Percentiles rank a stretch among this genome's conserved stretches.
phyloP scores from a whole-genome alignment of 2,113 vertebrate genomes.

The Vicugna pacos region DNA sequence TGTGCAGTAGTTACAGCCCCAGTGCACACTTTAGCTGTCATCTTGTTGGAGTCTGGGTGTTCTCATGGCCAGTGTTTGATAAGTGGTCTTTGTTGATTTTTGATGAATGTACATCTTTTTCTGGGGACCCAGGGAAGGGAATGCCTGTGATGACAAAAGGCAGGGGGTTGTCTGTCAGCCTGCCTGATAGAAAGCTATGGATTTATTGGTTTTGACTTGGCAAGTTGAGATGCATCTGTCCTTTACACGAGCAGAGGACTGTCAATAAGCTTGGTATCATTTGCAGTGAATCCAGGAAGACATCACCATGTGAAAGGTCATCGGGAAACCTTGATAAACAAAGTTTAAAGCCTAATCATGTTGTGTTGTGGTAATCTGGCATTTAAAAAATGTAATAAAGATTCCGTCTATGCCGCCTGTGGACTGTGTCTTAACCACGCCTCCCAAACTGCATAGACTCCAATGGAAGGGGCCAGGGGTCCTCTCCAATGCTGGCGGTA shows the following conservation, averaged over 20 bases:
- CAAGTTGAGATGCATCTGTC: slow-evolving; percentile 90
- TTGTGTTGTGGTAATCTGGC: slow-evolving; percentile 81
- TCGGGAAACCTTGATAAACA: slow-evolving; percentile 80
- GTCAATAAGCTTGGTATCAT: slow-evolving; percentile 83
- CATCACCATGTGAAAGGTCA: slow-evolving; percentile 84
- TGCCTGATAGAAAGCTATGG: slow-evolving; percentile 88
- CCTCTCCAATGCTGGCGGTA: neutral
- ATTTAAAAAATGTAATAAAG: slow-evolving; percentile 73
- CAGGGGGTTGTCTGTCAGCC: slow-evolving; percentile 90
- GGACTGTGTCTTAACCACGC: slow-evolving; percentile 71
- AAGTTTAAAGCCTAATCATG: slow-evolving; percentile 77
- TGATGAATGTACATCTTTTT: slow-evolving; percentile 91
- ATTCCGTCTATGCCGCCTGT: slow-evolving; percentile 68
- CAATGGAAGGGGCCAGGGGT: neutral
- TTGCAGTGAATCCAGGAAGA: slow-evolving; percentile 71
- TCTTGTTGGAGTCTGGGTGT: slow-evolving; percentile 91
- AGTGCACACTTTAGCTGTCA: slow-evolving; percentile 90
- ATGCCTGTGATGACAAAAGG: slow-evolving; percentile 91
- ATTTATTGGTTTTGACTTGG: slow-evolving; percentile 93
- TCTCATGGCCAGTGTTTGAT: slow-evolving; percentile 90
- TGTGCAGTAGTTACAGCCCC: slow-evolving; percentile 91
- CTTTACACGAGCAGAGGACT: slow-evolving; percentile 81
- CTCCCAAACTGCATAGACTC: slow-evolving; percentile 72
- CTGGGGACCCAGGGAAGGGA: slow-evolving; percentile 87
- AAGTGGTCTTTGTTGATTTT: slow-evolving; percentile 93